Evolutionary conservation across 2,888 invertebrate species (phyloP).

Genomic region (Strigamia maritima): DNA sequence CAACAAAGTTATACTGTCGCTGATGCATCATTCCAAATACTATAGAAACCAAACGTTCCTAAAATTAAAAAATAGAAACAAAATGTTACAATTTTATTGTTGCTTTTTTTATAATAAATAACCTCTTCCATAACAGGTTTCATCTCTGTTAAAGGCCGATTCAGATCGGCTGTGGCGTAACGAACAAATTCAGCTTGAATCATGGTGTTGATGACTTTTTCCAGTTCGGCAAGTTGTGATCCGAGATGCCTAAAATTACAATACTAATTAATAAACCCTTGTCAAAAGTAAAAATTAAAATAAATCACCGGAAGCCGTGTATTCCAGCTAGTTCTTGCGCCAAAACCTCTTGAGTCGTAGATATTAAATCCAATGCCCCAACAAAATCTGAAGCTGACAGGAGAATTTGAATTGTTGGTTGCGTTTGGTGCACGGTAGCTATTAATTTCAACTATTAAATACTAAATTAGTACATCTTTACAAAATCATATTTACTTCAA

Average conservation of each 20-base stretch:
- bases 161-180: constrained; percentile 85
- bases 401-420: constrained; percentile 91
- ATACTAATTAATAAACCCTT: background rate
- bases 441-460: constrained; percentile 70
- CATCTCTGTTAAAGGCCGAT: constrained; percentile 68
- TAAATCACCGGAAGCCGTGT: constrained; percentile 72
- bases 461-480: background rate
- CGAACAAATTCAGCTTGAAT: constrained; percentile 89
- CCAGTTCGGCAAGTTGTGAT: constrained; percentile 92
- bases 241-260: constrained; percentile 71
- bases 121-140: constrained; percentile 64
- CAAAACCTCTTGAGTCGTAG: constrained; percentile 91
- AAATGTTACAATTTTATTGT: constrained; percentile 12
- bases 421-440: constrained; percentile 94
- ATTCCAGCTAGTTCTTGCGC: constrained; percentile 85
- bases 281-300: background rate
- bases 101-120: too few species aligned
- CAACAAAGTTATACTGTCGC: constrained; percentile 80
- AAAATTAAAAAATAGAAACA: constrained; percentile 47
- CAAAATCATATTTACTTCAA: background rate
- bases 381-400: constrained; percentile 95
- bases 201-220: constrained; percentile 94
- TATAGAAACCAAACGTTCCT: constrained; percentile 82
- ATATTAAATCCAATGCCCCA: constrained; percentile 92
- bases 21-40: constrained; percentile 85